Percentiles rank a stretch among this genome's conserved stretches.
Conservation (phyloP, 2,113 vertebrate species). For the Pardalotus punctatus region DNA sequence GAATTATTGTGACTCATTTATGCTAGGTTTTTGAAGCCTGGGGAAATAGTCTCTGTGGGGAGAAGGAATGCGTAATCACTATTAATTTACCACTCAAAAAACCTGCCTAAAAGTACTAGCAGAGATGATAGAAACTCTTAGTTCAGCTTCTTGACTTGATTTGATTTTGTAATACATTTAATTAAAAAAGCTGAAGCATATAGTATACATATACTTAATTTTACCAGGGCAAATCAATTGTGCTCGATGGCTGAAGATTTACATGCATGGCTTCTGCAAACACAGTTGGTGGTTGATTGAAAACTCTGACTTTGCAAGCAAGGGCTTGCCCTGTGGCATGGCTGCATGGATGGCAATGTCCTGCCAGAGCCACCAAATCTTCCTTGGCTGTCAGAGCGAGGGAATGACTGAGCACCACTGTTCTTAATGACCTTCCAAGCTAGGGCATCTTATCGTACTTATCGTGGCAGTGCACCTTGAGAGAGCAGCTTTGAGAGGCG, state of each 20-base stretch:
- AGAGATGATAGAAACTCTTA: background rate
- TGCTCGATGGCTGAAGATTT: background rate
- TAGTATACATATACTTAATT: background rate
- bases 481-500: background rate
- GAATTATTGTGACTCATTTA: background rate
- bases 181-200: background rate
- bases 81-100: background rate
- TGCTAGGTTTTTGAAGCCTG: background rate
- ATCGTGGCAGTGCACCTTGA: background rate
- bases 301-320: background rate
- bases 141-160: background rate
- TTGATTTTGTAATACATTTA: background rate
- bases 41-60: background rate
- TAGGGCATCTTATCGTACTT: slow-evolving; percentile 42
- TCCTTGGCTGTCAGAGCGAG: background rate
- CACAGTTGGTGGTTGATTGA: background rate
- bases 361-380: background rate
- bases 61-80: background rate
- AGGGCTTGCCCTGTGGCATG: background rate
- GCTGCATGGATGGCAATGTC: background rate
- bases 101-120: background rate
- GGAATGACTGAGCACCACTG: background rate
- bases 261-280: background rate
- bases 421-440: slow-evolving; percentile 3
- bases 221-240: background rate